Conservation (phyloP, 2,888 invertebrate species). For the Trissoscelio sp. region DNA sequence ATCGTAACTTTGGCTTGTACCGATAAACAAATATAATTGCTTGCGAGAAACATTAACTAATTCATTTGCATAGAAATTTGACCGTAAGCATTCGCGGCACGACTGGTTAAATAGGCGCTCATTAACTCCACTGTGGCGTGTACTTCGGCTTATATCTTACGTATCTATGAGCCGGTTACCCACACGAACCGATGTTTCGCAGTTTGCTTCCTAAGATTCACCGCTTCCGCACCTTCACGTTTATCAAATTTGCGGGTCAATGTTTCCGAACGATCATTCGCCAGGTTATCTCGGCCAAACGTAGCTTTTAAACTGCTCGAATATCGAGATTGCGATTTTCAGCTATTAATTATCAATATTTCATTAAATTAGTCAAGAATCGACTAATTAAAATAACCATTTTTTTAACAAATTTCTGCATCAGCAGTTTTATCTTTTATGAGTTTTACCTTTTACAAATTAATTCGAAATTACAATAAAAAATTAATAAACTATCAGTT, state of each 20-base stretch:
- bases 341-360: conserved; percentile 27
- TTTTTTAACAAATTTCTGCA: too few species aligned
- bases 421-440: too few species aligned
- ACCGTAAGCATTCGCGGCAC: conserved; percentile 10
- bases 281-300: conserved; percentile 32
- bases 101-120: conserved; percentile 13
- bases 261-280: conserved; percentile 31
- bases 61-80: conserved; percentile 9
- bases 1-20: too few species aligned
- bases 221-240: conserved; percentile 35
- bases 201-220: conserved; percentile 55
- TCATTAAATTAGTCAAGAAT: conserved; percentile 2
- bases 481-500: too few species aligned
- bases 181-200: conserved; percentile 21
- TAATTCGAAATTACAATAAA: too few species aligned
- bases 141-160: conserved; percentile 13
- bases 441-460: too few species aligned
- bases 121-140: neutral
- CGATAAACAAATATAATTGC: conserved; percentile 22
- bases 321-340: conserved; percentile 4
- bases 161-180: conserved; percentile 18
- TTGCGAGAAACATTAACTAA: conserved; percentile 12
- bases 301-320: conserved; percentile 31
- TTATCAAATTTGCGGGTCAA: conserved; percentile 63
- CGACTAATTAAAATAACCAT: conserved; percentile 21